Base-by-base conservation (phyloP, 2,888 invertebrate species). In the Harmothoe impar region DNA sequence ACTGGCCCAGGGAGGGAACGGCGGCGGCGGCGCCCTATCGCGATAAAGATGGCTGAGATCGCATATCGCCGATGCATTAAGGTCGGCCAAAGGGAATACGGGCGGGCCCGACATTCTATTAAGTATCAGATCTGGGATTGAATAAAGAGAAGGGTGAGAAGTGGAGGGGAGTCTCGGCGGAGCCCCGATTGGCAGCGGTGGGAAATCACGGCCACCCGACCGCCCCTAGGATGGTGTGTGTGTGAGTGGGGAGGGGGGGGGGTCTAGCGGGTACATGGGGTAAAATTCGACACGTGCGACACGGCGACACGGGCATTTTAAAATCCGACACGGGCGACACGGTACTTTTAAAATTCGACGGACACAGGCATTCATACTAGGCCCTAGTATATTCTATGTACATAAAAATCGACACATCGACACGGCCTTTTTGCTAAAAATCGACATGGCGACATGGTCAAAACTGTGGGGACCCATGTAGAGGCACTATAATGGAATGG, bases 41-140 rank as follows among this genome's bases (percentile, higher is more conserved):
- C 86, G 86, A 54, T 54, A 86, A 86, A 86, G 86, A 86, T 86
- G 81, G 77, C 77, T 43, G 86, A 86, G 86, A 86, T 86, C 29
- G 31, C 54, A 54, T 86, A 86, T 86, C 54, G 31, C 31, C 23
- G 84, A 84, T 54, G 54, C 86, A 86, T 86, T 86, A 86, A n/a
- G 86, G 31, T n/a, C 20, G 43, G 29, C 86, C 86, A 29, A 52
- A 25, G 86, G 86, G 86, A 86, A 54, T 54, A 54, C 25, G 51
- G 43, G 84, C 84, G 23, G 84, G 56, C 29, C 54, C 10, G 56
- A 29, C 86, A 86, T 86, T 54, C 86, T 86, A 86, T 86, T 86
- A 86, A 86, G 86, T n/a, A 52, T 54, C 86, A 84, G 84, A 84
- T 84, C 84, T 33, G 43, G 33, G 84, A 84, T 84, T 84, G 84